Conservation (phyloP, 2,113 vertebrate species). For the Laticauda laticaudata region DNA sequence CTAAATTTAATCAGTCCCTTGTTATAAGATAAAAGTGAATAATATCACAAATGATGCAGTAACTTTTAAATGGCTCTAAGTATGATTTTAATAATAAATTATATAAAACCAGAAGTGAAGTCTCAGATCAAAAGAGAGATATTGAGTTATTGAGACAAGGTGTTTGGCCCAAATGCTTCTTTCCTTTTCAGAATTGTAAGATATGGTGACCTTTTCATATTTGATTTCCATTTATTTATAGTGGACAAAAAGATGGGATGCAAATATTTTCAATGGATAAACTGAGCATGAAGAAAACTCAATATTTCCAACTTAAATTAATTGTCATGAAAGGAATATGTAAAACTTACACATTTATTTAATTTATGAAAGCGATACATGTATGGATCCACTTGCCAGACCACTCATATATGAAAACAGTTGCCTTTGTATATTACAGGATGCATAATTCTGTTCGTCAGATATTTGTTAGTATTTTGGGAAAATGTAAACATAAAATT, state of each 20-base stretch:
- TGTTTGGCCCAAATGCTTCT: background rate
- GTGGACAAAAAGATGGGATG: background rate
- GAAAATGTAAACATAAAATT: constrained; percentile 9
- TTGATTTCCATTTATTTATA: background rate
- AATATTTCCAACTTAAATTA: background rate
- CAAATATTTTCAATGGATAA: background rate
- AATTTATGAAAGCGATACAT: background rate
- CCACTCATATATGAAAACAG: background rate
- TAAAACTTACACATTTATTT: background rate
- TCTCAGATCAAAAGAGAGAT: background rate
- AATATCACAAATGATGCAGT: background rate
- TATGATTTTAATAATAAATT: background rate
- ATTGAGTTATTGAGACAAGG: background rate
- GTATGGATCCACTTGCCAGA: background rate
- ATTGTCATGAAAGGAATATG: background rate
- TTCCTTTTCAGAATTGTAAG: background rate
- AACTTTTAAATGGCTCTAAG: background rate
- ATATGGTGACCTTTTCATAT: background rate
- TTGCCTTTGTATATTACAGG: background rate
- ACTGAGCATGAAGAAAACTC: background rate
- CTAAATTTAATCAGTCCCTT: background rate
- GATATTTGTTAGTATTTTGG: background rate
- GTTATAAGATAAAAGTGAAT: background rate
- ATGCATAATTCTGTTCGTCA: background rate
- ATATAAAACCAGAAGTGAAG: background rate